phyloP scores from a whole-genome alignment of 2,888 invertebrate genomes.

The Nomada ruficornis region DNA sequence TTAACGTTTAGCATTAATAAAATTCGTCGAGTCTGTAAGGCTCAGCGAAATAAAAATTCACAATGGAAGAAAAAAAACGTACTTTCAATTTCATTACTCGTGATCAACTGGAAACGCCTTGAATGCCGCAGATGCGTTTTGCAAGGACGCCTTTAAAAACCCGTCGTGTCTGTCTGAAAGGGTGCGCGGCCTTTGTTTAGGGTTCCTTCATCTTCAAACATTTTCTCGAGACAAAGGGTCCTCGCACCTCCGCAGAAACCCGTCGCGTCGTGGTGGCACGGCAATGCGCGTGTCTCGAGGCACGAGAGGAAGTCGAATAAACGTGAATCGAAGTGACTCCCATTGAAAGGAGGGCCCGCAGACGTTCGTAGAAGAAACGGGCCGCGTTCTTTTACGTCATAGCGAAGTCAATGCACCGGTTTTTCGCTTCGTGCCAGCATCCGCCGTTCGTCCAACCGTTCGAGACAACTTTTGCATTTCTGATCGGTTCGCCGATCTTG shows the following conservation, averaged over 20 bases:
- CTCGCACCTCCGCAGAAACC: background rate
- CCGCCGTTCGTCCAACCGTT: background rate
- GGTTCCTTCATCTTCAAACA: constrained; percentile 25
- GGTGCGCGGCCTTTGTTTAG: constrained; percentile 31
- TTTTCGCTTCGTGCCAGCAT: constrained; percentile 43
- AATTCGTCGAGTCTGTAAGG: no score
- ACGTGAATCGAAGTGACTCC: constrained; percentile 72
- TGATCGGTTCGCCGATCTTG: constrained; percentile 37
- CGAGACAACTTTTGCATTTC: constrained; percentile 53
- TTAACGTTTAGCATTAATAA: no score
- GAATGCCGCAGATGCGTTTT: background rate
- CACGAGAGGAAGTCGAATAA: constrained; percentile 65
- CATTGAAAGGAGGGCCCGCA: constrained; percentile 67
- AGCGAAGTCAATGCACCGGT: constrained; percentile 66
- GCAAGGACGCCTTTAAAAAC: constrained; percentile 20
- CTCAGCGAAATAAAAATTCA: background rate
- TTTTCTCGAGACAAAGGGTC: constrained; percentile 37
- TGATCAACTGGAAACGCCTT: background rate
- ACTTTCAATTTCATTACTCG: background rate
- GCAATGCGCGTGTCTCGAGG: constrained; percentile 42
- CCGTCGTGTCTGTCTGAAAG: constrained; percentile 29
- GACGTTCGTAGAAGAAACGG: constrained; percentile 56
- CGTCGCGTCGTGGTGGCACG: constrained; percentile 33
- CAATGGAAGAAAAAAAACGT: background rate
- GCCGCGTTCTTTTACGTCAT: constrained; percentile 67